These are phyloP conservation scores for Anguilla megastoma DNA, from an alignment of 2,797 vertebrate species.

Conservation along the genomic window DNA sequence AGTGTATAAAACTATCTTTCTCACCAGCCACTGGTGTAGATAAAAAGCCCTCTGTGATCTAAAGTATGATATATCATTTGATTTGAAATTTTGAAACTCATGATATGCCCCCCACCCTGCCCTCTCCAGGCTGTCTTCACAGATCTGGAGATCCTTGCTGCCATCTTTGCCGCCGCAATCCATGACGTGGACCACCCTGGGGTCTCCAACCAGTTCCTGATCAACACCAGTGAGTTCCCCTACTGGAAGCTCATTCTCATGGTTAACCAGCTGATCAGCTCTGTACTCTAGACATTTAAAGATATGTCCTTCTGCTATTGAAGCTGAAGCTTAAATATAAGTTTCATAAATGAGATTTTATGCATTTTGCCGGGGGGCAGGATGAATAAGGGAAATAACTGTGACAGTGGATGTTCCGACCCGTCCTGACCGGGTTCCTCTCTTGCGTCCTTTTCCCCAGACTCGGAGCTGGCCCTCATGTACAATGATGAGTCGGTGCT, in stretches of 20 bases:
- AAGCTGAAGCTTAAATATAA: not conserved
- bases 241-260: not conserved
- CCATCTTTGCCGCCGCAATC: slow-evolving; percentile 96
- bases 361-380: not conserved
- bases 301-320: not conserved
- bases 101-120: slow-evolving; percentile 17
- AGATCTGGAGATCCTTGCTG: slow-evolving; percentile 94
- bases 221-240: slow-evolving; percentile 93
- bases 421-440: not conserved
- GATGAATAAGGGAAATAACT: not conserved
- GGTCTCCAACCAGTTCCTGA: slow-evolving; percentile 98
- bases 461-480: slow-evolving; percentile 97
- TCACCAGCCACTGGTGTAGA: not conserved
- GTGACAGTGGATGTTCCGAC: not conserved
- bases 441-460: slow-evolving; percentile 60
- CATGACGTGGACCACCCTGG: slow-evolving; percentile 98
- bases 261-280: not conserved
- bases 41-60: no score
- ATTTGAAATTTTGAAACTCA: slow-evolving; percentile 2
- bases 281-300: not conserved
- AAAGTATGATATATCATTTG: no score
- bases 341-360: not conserved
- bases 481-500: slow-evolving; percentile 98
- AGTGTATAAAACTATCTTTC: not conserved
- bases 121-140: slow-evolving; percentile 90